Evolutionary conservation across 2,888 invertebrate genomes (phyloP), one percentile per base, ranked within the genome.

Genomic region (Gastrophysa polygoni): DNA sequence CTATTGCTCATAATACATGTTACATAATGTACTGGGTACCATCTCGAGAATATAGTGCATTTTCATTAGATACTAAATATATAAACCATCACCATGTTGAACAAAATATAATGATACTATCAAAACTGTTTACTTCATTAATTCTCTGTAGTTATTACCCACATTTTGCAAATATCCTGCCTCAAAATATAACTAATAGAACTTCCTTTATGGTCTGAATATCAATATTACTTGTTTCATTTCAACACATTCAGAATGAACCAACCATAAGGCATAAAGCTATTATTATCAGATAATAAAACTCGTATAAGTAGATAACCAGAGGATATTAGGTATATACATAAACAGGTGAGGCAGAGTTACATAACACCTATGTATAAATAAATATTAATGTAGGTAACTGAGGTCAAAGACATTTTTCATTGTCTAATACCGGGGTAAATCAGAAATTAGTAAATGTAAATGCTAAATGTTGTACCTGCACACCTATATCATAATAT

Each of bases 301-400:
- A 38, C 14, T 14, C 38, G 38, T 38, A 38, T 8, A 38, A 38
- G 14, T 38, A 38, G 38, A 38, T 38, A 38, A 38, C 38, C 38
- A 14, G 38, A 38, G 38, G 38, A 38, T 38, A 38, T 38, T 38
- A 38, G 14, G 14, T 38, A 38, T n/a, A 14, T 38, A 38, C 14
- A 38, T 38, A 32, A 10, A 38, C 38, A 38, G 38, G 38, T 38
- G 38, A 38, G 38, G 38, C 38, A 14, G 24, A 38, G 38, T 38
- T 38, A 38, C 38, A 38, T 38, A 38, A 38, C 38, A 38, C 14
- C 38, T 38, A 38, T 38, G 14, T 38, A 38, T 38, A 14, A n/a
- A 38, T 38, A 38, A 38, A 38, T 38, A 38, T 38, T 38, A 38
- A 38, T 14, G 38, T 38, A 38, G 38, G 38, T 38, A 38, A 38